Evolutionary conservation across 2,113 vertebrate genomes (phyloP), one percentile per base, ranked within the genome.

Genomic region (Orycteropus afer): DNA sequence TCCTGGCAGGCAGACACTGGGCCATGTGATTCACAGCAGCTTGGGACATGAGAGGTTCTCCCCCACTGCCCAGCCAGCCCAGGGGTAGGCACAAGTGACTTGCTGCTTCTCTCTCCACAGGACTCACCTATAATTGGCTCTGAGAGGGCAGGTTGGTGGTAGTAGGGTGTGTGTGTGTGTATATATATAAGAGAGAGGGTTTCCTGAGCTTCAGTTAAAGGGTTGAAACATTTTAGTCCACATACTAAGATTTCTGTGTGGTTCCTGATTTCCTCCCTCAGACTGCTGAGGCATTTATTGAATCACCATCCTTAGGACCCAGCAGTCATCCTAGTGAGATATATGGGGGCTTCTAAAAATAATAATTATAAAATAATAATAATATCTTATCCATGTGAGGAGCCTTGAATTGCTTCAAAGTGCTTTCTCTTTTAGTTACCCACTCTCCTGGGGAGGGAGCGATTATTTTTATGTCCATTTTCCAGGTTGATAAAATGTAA

Each of bases 1-100:
- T 71, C 85, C 89, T 95, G 92, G 76, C 89, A 89, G 93, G 83
- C 32, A 1, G 93, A 73, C 25, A 1, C 82, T 47, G 74, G 74
- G 92, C 94, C 91, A 76, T 97, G 95, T 97, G 96, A 97, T 97
- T 97, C 95, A 97, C 92, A 95, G 88, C 69, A 95, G 88, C 85
- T 86, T 95, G 90, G 90, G 69, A 57, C 57, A 53, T 94, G 82
- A 97, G 90, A 93, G 93, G 88, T 78, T 93, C 94, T 93, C 81
- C 87, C 88, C 73, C 90, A 79, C 88, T 96, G 82, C 92, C 81
- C 78, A 87, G 90, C 61, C 37, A 5, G 82, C 85, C 61, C 88
- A 83, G 78, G 81, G 74, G 25, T 95, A 95, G 94, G 80, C 90
- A 93, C 71, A 90, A 96, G 81, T 82, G 90, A 96, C 96, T 95